These are phyloP conservation scores for Drosophila prolongata DNA, from an alignment of 2,888 invertebrate species.

Conservation along the genomic window DNA sequence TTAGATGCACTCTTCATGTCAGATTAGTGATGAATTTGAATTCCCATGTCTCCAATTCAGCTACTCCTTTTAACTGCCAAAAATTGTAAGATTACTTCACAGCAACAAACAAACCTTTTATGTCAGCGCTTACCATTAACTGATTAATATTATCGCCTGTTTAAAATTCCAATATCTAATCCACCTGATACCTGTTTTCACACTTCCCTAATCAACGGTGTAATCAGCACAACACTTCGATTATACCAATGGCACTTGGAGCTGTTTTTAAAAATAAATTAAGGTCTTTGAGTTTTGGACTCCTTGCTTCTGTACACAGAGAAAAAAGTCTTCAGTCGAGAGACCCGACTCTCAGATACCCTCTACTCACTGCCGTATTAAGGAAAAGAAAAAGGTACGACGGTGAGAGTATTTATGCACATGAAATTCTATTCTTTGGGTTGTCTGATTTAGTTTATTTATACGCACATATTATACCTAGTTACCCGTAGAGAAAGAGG, in stretches of 20 bases:
- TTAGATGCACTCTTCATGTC: conserved; percentile 4
- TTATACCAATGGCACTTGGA: conserved; percentile 14
- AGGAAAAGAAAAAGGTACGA: too few relatives aligned
- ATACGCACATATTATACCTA: too few relatives aligned
- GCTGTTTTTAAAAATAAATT: background rate
- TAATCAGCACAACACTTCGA: conserved; percentile 19
- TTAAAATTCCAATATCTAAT: conserved; percentile 31
- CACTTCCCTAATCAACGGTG: conserved; percentile 3
- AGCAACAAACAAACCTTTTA: background rate
- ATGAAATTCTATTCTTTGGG: too few relatives aligned
- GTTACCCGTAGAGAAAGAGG: too few relatives aligned
- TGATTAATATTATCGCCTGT: conserved; percentile 25
- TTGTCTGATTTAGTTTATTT: too few relatives aligned
- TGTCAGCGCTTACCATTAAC: background rate
- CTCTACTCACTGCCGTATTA: background rate
- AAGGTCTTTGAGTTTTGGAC: conserved; percentile 5
- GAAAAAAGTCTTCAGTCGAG: too few relatives aligned
- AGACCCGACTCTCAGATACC: background rate
- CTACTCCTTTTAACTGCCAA: background rate
- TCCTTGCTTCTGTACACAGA: background rate
- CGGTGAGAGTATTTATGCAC: too few relatives aligned
- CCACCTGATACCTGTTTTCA: conserved; percentile 9
- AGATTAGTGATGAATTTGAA: conserved; percentile 14
- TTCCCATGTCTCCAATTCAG: background rate
- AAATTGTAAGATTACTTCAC: conserved; percentile 1